phyloP scores from a whole-genome alignment of 2,113 vertebrate genomes.

The Crotalus tigris region DNA sequence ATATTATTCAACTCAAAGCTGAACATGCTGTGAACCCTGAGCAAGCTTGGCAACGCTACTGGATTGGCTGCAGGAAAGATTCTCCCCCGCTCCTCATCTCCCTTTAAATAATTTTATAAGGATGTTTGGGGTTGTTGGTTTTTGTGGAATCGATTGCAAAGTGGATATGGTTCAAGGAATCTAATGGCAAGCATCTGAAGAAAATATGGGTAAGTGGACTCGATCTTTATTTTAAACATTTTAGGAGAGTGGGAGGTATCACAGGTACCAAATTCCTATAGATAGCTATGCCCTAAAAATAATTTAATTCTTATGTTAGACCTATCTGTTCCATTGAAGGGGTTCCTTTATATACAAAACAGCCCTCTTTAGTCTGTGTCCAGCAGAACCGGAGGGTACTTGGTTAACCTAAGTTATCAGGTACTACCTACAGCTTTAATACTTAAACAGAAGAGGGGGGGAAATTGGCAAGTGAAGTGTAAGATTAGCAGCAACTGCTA shows the following conservation, averaged over 20 bases:
- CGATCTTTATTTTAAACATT: neutral
- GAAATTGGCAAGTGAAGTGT: neutral
- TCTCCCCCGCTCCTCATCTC: neutral
- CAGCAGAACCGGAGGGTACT: conserved; percentile 14
- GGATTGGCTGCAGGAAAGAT: neutral
- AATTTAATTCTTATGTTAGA: neutral
- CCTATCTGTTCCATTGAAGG: conserved; percentile 24
- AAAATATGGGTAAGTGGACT: conserved; percentile 31
- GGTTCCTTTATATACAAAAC: conserved; percentile 18
- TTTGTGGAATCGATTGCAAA: conserved; percentile 5
- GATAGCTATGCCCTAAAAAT: neutral
- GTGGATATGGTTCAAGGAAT: neutral
- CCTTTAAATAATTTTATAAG: conserved; percentile 1
- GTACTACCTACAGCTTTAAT: neutral
- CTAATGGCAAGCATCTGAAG: conserved; percentile 27
- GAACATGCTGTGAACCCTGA: conserved; percentile 15
- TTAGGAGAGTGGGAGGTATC: neutral
- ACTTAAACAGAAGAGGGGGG: neutral
- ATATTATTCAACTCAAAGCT: conserved; percentile 36
- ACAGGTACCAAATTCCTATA: neutral
- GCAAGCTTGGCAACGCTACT: conserved; percentile 6
- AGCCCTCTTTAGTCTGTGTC: neutral
- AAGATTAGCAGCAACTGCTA: neutral
- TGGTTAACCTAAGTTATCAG: neutral
- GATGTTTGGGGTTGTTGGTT: neutral